Conservation (phyloP, 2,888 invertebrate genomes). For the Tuta absoluta region DNA sequence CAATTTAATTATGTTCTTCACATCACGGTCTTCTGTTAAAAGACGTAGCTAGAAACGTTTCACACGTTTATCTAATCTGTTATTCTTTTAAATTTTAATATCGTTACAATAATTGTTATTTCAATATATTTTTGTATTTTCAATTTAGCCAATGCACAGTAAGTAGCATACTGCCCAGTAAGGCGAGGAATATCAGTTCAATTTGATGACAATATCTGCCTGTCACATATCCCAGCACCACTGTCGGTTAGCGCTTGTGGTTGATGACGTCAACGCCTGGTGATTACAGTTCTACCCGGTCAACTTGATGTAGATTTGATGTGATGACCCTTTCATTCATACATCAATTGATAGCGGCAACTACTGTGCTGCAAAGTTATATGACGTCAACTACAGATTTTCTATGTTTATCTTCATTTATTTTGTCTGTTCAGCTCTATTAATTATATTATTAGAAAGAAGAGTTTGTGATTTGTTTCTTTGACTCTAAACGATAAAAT, state of each 20-base stretch:
- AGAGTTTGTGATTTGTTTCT: not conserved
- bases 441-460: not conserved
- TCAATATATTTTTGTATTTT: not conserved
- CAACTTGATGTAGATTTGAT: slow-evolving; percentile 1
- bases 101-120: no score
- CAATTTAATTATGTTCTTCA: not conserved
- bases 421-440: no score
- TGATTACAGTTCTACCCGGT: not conserved
- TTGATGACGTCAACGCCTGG: not conserved
- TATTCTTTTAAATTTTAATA: no score
- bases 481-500: no score
- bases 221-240: not conserved
- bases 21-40: no score
- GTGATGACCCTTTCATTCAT: not conserved
- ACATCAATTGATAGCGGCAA: slow-evolving; percentile 10
- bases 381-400: not conserved
- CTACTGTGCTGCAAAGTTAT: not conserved
- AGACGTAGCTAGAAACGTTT: no score
- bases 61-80: no score
- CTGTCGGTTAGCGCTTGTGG: not conserved
- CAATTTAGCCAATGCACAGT: not conserved
- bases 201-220: not conserved
- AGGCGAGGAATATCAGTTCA: not conserved
- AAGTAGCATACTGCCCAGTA: no score
- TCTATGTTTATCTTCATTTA: no score